Percentiles rank a stretch among this genome's conserved stretches.
Conservation (phyloP, 2,888 invertebrate genomes). For the Heteropelma amictum region DNA sequence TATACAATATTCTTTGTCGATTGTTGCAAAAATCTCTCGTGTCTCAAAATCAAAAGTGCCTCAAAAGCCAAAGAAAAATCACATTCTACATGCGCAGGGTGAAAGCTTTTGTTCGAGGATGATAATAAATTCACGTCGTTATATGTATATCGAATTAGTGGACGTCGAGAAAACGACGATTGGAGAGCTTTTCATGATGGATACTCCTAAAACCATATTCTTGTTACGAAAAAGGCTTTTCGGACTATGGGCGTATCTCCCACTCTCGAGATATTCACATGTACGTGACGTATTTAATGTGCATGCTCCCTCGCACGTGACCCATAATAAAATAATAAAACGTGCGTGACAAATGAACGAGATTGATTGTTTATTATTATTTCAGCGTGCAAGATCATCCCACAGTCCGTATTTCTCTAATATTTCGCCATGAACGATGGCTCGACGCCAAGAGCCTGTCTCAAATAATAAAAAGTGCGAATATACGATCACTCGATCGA, state of each 20-base stretch:
- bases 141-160: constrained; percentile 26
- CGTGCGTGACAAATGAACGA: background rate
- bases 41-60: no score
- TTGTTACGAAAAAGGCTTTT: constrained; percentile 60
- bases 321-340: background rate
- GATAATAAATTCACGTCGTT: constrained; percentile 36
- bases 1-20: no score
- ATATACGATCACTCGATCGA: no score
- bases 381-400: no score
- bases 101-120: constrained; percentile 17
- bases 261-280: background rate
- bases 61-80: no score
- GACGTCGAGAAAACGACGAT: constrained; percentile 15
- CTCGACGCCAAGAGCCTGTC: no score
- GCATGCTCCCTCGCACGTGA: background rate
- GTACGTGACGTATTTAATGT: background rate
- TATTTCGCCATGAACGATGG: no score
- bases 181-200: constrained; percentile 66
- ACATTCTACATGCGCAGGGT: no score
- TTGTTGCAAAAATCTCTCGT: no score
- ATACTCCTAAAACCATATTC: constrained; percentile 73
- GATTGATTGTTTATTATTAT: background rate
- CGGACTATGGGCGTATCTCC: constrained; percentile 11
- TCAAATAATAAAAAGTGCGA: no score
- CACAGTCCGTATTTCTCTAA: no score